Evolutionary conservation across 2,888 invertebrate species (phyloP), one percentile per base, ranked within the genome.

Genomic region (Mesoligia furuncula): DNA sequence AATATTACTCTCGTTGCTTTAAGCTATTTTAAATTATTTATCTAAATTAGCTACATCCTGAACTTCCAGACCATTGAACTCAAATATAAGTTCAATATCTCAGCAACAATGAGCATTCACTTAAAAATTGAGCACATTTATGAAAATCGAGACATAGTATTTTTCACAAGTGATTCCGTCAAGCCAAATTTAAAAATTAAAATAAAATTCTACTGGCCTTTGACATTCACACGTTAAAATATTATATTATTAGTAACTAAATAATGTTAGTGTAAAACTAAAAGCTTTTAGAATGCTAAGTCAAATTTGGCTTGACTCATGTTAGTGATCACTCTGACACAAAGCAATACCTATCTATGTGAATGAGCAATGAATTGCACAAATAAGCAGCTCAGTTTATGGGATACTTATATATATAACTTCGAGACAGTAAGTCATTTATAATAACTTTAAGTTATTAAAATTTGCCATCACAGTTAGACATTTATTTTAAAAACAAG

Each of bases 171-270:
- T 81, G 73, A 73, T 42, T 73, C 62, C 68, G 77, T 84, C 86
- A 88, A 90, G 87, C 87, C 86, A 88, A 89, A 86, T 81, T 80
- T 74, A 89, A 88, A 45, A 79, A 76, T 71, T 62, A 57, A 76
- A 59, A 48, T 62, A 67, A 13, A 69, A 80, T 42, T 80, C 79
- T 90, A 91, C 91, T 91, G 91, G 90, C 91, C 91, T 73, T 83
- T 79, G 59, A 81, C 81, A 82, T 73, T 77, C 83, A 83, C 73
- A 86, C 71, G 71, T 81, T 69, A 70, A 65, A 74, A 75, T 80
- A 69, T 61, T n/a, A 45, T 67, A 74, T 48, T 48, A 79, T 48
- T 48, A 79, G 6, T 59, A 68, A 51, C 48, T 73, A 71, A 66
- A 48, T n/a, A 27, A 80, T 39, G 39, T 72, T 42, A 76, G 24